Conservation (phyloP, 2,888 invertebrate genomes). For the Drosophila macrothrix region DNA sequence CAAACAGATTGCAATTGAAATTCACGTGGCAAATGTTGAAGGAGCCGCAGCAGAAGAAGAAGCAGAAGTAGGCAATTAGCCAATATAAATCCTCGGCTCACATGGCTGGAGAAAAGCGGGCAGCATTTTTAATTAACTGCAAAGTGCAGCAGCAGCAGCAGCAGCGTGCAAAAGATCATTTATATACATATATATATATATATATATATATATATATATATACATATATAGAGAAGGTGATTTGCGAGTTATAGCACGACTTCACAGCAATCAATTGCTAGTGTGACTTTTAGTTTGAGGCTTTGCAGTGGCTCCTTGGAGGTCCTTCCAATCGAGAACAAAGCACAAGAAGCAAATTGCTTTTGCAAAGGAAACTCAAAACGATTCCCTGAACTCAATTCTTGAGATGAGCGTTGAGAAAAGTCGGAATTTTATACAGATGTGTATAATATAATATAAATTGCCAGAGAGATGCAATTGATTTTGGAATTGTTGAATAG, state of each 20-base stretch:
- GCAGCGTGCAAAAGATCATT: slow-evolving; percentile 24
- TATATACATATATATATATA: slow-evolving; percentile 10
- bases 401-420: no score
- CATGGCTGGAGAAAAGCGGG: slow-evolving; percentile 29
- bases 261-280: slow-evolving; percentile 17
- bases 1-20: slow-evolving; percentile 63
- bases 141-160: slow-evolving; percentile 23
- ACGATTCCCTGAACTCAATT: neutral
- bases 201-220: slow-evolving; percentile 6
- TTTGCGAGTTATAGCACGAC: slow-evolving; percentile 46
- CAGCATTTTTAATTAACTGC: slow-evolving; percentile 71
- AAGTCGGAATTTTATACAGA: neutral
- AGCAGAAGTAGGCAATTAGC: slow-evolving; percentile 36
- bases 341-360: neutral
- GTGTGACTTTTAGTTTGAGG: neutral
- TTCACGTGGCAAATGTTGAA: slow-evolving; percentile 36
- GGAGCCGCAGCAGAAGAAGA: neutral
- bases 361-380: neutral
- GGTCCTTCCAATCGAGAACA: slow-evolving; percentile 2
- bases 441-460: neutral
- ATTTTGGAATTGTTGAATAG: fast-evolving
- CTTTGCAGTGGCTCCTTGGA: neutral
- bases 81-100: slow-evolving; percentile 54
- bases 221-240: slow-evolving; percentile 1
- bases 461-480: neutral